These are phyloP conservation scores for Diabrotica balteata DNA, from an alignment of 2,888 invertebrate species.

Conservation along the genomic window DNA sequence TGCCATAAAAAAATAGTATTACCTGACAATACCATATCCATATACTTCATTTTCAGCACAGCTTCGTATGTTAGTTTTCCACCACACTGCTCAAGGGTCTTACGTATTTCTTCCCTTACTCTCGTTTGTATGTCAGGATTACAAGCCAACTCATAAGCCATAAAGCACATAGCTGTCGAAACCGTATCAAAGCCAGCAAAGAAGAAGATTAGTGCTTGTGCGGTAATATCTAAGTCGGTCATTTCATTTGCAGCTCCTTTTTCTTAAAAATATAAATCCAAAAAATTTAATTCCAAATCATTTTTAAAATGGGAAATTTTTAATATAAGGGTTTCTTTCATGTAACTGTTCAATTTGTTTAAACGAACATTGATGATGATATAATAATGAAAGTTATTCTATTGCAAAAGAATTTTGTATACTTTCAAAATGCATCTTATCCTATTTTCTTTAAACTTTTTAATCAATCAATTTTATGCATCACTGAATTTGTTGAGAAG, in stretches of 20 bases:
- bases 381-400: too few species aligned
- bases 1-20: not conserved
- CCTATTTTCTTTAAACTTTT: too few species aligned
- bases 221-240: slow-evolving; percentile 64
- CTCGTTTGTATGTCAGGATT: slow-evolving; percentile 67
- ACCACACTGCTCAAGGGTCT: slow-evolving; percentile 34
- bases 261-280: not conserved
- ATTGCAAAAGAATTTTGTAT: too few species aligned
- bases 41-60: slow-evolving; percentile 65
- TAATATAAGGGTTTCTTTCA: too few species aligned
- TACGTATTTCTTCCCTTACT: slow-evolving; percentile 61
- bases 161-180: slow-evolving; percentile 60
- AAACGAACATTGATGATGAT: too few species aligned
- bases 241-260: slow-evolving; percentile 39
- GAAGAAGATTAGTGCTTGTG: slow-evolving; percentile 65
- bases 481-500: too few species aligned
- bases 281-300: too few species aligned
- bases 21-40: slow-evolving; percentile 70
- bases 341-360: too few species aligned
- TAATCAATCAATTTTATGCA: too few species aligned
- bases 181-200: slow-evolving; percentile 63
- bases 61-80: slow-evolving; percentile 63
- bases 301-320: too few species aligned
- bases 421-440: too few species aligned
- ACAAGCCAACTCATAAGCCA: slow-evolving; percentile 65